These are phyloP conservation scores for Syrrhaptes paradoxus DNA, from an alignment of 2,113 vertebrate genomes.

Conservation along the genomic window DNA sequence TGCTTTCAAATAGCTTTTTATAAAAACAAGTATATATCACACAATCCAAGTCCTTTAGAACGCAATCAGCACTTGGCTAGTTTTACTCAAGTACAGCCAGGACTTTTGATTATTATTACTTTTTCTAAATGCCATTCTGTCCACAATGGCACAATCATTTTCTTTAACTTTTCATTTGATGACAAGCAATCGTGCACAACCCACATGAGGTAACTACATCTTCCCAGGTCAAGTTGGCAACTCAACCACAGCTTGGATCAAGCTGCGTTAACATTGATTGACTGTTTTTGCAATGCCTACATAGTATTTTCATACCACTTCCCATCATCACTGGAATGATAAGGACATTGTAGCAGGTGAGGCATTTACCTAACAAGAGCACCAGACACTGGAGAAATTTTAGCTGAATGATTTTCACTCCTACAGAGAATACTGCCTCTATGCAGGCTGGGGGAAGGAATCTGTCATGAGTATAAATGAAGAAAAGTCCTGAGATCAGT, in stretches of 20 bases:
- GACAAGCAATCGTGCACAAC: not conserved
- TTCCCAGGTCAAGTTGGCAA: not conserved
- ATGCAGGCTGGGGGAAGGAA: not conserved
- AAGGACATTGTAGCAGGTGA: not conserved
- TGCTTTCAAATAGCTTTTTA: conserved; percentile 4
- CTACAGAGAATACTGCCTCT: conserved; percentile 15
- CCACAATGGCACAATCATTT: not conserved
- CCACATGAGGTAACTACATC: not conserved
- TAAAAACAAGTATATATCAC: not conserved
- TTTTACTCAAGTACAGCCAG: not conserved
- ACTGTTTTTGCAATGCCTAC: not conserved
- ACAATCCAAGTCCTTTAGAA: not conserved
- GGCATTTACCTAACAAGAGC: conserved; percentile 16
- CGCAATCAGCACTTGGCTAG: not conserved
- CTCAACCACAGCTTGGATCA: not conserved
- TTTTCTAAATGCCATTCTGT: conserved; percentile 23
- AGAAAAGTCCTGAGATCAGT: not conserved
- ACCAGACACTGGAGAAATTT: not conserved
- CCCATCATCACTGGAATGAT: not conserved
- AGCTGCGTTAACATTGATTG: not conserved
- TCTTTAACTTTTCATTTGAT: conserved; percentile 37
- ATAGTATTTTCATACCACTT: not conserved
- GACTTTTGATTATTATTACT: not conserved
- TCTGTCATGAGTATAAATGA: not conserved
- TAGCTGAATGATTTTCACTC: not conserved